Percentiles rank a stretch among this genome's conserved stretches.
phyloP scores from a whole-genome alignment of 2,797 vertebrate genomes.

The Artibeus jamaicensis region DNA sequence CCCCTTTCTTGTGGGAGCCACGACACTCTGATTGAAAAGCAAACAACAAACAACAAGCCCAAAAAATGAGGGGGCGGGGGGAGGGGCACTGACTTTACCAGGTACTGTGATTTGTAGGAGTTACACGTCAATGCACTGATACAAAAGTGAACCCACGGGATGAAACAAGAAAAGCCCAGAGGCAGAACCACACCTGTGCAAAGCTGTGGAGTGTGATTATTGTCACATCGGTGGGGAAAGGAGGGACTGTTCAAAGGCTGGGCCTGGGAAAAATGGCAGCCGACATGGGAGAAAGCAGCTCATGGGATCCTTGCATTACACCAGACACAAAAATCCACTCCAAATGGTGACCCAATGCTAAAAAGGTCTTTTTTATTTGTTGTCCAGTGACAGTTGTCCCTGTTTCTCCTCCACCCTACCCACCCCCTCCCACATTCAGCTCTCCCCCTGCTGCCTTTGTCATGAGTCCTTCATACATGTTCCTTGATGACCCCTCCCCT shows the following conservation, averaged over 20 bases:
- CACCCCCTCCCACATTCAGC: too few relatives aligned
- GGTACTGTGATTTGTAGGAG: neutral
- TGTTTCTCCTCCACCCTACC: too few relatives aligned
- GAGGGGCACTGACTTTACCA: neutral
- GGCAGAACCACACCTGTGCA: neutral
- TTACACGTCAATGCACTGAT: accelerated
- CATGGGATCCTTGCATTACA: neutral
- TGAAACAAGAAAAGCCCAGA: neutral
- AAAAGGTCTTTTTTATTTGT: neutral
- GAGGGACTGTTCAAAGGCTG: neutral
- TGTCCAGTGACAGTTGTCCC: too few relatives aligned
- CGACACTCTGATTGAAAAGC: neutral
- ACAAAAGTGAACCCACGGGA: neutral
- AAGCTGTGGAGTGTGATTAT: accelerated
- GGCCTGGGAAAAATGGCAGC: neutral
- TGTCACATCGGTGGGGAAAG: neutral
- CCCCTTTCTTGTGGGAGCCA: neutral
- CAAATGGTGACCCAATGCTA: neutral
- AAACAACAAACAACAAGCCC: neutral
- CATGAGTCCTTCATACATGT: too few relatives aligned
- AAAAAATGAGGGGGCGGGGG: neutral
- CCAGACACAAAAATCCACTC: neutral
- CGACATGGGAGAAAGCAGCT: neutral
- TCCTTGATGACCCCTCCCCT: too few relatives aligned
- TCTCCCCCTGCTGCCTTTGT: too few relatives aligned